Conservation (phyloP, 2,888 invertebrate species). For the Thelaira solivaga region DNA sequence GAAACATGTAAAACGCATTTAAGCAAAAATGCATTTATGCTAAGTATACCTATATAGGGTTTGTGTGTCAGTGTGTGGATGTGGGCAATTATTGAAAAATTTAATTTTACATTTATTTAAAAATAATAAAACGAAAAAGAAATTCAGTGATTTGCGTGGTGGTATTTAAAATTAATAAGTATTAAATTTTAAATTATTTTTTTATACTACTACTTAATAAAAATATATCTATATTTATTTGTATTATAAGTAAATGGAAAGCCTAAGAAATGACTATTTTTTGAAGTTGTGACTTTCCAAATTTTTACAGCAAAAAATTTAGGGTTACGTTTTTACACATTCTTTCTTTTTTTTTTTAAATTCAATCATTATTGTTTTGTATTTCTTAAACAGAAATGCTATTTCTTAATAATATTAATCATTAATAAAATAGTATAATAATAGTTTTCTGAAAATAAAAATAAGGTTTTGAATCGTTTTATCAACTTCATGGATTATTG, state of each 20-base stretch:
- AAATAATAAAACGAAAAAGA: slow-evolving; percentile 37
- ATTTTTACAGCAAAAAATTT: slow-evolving; percentile 33
- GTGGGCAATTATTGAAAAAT: slow-evolving; percentile 15
- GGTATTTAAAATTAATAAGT: slow-evolving; percentile 38
- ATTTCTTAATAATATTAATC: slow-evolving; percentile 5
- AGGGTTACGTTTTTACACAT: slow-evolving; percentile 33
- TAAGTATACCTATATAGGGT: slow-evolving; percentile 26
- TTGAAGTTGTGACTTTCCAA: slow-evolving; percentile 37
- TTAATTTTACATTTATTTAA: slow-evolving; percentile 30
- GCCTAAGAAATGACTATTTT: slow-evolving; percentile 42
- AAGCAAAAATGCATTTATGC: slow-evolving; percentile 47
- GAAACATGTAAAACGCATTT: slow-evolving; percentile 50
- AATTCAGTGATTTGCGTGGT: slow-evolving; percentile 42
- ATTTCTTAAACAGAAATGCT: slow-evolving; percentile 38
- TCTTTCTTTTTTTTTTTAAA: background rate
- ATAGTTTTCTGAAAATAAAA: slow-evolving; percentile 30
- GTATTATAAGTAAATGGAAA: slow-evolving; percentile 32
- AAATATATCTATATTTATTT: slow-evolving; percentile 54
- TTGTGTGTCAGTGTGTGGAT: no score
- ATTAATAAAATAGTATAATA: slow-evolving; percentile 27
- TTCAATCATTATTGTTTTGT: slow-evolving; percentile 34
- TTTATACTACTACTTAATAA: slow-evolving; percentile 53
- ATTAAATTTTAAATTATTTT: slow-evolving; percentile 32
- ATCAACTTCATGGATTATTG: slow-evolving; percentile 44
- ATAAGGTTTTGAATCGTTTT: slow-evolving; percentile 38